phyloP scores from a whole-genome alignment of 2,113 vertebrate genomes.

The Chitala chitala region DNA sequence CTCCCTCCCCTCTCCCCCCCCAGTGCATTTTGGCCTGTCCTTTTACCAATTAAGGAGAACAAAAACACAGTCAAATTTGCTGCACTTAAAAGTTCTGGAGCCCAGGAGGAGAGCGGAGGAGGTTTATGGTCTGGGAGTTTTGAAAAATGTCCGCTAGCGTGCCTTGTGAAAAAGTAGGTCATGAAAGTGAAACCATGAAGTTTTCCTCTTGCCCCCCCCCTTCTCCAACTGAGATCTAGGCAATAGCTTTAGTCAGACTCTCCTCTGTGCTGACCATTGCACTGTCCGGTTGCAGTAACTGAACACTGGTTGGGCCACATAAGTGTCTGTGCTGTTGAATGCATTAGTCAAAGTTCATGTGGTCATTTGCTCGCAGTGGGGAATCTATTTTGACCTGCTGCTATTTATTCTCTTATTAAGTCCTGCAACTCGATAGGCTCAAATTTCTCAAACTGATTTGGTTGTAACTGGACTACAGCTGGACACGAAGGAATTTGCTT shows the following conservation, averaged over 20 bases:
- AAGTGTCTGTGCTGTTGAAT: conserved; percentile 29
- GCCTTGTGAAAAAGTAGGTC: conserved; percentile 53
- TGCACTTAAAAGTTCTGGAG: conserved; percentile 41
- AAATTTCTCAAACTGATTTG: conserved; percentile 27
- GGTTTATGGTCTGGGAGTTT: conserved; percentile 40
- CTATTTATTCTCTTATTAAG: conserved; percentile 50
- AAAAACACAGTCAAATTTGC: conserved; percentile 44
- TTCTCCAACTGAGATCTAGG: conserved; percentile 27
- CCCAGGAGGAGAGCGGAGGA: conserved; percentile 23
- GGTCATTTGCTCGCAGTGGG: not conserved
- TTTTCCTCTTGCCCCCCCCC: conserved; percentile 36
- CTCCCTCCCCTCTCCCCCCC: not conserved
- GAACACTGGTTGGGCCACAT: conserved; percentile 38
- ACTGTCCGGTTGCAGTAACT: conserved; percentile 31
- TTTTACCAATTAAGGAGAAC: conserved; percentile 44
- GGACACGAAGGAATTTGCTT: conserved; percentile 32
- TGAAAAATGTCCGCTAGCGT: conserved; percentile 42
- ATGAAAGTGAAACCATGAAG: conserved; percentile 52
- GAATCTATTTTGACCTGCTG: not conserved
- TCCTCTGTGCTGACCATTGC: conserved; percentile 34
- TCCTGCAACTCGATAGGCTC: conserved; percentile 49
- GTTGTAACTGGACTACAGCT: conserved; percentile 8
- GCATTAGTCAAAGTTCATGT: conserved; percentile 26
- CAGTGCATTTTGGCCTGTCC: conserved; percentile 20
- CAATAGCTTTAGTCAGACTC: conserved; percentile 9